Conservation (phyloP, 2,888 invertebrate species). For the Mesorhabditis sp. region DNA sequence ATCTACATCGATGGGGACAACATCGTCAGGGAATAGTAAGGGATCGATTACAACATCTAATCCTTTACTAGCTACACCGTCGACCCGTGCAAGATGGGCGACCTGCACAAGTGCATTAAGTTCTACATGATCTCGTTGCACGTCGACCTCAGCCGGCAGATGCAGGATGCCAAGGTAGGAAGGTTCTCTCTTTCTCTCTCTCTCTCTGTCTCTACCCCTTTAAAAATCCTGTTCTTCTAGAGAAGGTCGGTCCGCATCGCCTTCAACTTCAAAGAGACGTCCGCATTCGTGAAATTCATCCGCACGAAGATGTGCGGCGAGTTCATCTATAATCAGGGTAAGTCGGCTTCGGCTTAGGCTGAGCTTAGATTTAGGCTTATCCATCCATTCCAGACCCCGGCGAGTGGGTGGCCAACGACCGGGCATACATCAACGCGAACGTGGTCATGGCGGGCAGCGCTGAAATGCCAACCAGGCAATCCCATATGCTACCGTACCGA, state of each 20-base stretch:
- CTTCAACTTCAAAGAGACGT: not conserved
- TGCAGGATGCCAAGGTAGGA: not conserved
- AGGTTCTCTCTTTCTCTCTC: not conserved
- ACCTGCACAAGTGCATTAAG: not conserved
- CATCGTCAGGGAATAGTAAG: not conserved
- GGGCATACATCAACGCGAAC: not conserved
- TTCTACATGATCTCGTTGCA: not conserved
- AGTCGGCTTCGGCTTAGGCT: not conserved
- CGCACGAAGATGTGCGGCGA: not conserved
- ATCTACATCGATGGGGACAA: not conserved
- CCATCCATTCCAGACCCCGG: not conserved
- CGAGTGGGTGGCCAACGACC: not conserved
- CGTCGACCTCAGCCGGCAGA: not conserved
- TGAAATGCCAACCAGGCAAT: too few species aligned
- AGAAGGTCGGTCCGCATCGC: not conserved
- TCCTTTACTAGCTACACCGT: not conserved
- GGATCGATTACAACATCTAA: not conserved
- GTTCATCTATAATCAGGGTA: not conserved
- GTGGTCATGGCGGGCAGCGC: not conserved
- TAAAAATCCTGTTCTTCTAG: not conserved
- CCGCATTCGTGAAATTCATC: not conserved
- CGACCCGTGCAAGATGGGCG: not conserved
- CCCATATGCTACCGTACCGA: too few species aligned
- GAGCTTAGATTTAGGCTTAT: too few species aligned
- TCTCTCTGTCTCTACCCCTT: not conserved